These are phyloP conservation scores for Ifrita kowaldi DNA, from an alignment of 2,113 vertebrate genomes.

Conservation along the genomic window DNA sequence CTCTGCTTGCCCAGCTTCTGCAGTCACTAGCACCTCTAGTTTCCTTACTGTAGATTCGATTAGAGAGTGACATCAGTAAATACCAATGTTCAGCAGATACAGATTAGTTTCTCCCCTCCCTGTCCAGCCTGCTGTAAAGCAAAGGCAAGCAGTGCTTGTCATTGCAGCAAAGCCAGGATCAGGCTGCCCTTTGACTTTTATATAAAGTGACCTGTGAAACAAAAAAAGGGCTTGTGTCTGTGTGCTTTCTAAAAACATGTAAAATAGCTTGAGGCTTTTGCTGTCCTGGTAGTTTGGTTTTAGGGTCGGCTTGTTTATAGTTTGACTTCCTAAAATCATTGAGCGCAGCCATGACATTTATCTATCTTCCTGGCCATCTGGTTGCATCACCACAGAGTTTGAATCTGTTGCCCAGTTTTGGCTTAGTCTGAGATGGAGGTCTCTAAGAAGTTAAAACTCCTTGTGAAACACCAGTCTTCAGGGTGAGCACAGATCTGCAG, in stretches of 20 bases:
- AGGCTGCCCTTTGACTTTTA: neutral
- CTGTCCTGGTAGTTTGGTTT: neutral
- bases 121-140: neutral
- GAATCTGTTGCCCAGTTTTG: neutral
- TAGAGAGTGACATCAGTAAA: neutral
- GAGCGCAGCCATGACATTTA: rapidly evolving
- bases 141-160: neutral
- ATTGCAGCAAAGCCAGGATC: neutral
- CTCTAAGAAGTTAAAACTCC: neutral
- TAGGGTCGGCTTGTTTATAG: neutral
- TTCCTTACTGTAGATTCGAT: neutral
- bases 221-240: neutral
- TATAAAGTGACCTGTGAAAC: neutral
- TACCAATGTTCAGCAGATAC: neutral
- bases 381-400: rapidly evolving
- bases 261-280: neutral
- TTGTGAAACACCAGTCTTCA: neutral
- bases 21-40: neutral
- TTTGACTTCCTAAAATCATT: neutral
- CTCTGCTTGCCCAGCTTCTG: neutral
- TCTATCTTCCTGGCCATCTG: neutral
- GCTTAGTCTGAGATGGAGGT: neutral
- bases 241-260: neutral
- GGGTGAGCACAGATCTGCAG: neutral
- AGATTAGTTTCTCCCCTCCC: neutral